Evolutionary conservation across 2,888 invertebrate species (phyloP), one percentile per base, ranked within the genome.

Genomic region (Mimumesa dahlbomi): DNA sequence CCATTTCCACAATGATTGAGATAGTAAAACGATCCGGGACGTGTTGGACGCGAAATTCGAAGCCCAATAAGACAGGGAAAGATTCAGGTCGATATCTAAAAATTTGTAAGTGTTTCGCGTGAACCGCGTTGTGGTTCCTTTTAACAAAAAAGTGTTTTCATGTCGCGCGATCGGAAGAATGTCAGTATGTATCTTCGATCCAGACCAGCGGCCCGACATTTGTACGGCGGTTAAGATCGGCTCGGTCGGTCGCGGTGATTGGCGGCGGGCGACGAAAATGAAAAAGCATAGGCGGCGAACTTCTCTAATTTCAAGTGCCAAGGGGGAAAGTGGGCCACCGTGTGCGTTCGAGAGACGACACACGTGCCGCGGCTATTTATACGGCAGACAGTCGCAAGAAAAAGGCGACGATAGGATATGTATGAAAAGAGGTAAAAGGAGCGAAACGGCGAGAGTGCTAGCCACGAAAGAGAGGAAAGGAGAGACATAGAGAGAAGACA

Each of bases 331-430:
- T 79, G 75, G 79, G 76, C 58, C 76, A 78, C 42, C 64, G 64
- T 58, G 66, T 56, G 48, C 59, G 66, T 52, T 19, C 57, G 74
- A 53, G 78, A 78, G 70, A 66, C 73, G 69, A 62, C 72, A 69
- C 81, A 76, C 73, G 74, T 75, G 74, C 73, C 69, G 58, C 49
- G 65, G 80, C 75, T 84, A 84, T 84, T 84, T 84, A 79, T 75
- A 77, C 63, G 73, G 75, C 71, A 81, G 81, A 83, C 80, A 62
- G 66, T 69, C 72, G 72, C 67, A 61, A 70, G 68, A 73, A 43
- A 49, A 31, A 34, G 29, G 43, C 19, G 31, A 22, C 31, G 13
- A 18, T 18, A 11, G 38, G 53, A 52, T n/a, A 29, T 11, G 38
- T 19, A 25, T n/a, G 38, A 38, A 38, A 49, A 43, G 43, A 49